Evolutionary conservation across 2,888 invertebrate genomes (phyloP).

Genomic region (Pseudanteris insignis): DNA sequence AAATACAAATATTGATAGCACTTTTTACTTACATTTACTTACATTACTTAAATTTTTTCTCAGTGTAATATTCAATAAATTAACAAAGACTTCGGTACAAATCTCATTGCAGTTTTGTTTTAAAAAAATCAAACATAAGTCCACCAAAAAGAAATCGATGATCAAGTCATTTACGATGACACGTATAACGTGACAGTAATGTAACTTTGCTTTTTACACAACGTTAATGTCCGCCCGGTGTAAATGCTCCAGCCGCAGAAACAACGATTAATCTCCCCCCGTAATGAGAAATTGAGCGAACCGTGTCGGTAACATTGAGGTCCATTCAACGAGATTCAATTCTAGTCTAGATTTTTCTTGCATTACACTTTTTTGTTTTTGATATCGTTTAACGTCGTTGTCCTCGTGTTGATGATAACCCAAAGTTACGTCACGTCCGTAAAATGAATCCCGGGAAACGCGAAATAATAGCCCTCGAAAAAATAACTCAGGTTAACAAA

Average conservation of each 20-base stretch:
- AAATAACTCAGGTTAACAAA: constrained; percentile 24
- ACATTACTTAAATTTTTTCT: too few species aligned
- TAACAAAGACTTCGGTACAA: too few species aligned
- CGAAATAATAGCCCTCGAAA: constrained; percentile 16
- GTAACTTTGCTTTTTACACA: constrained; percentile 21
- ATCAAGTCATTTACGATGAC: constrained; percentile 12
- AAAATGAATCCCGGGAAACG: constrained; percentile 3
- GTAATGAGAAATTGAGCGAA: constrained; percentile 44
- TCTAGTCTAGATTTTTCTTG: constrained; percentile 40
- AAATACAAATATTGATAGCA: too few species aligned
- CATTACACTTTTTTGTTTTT: constrained; percentile 40
- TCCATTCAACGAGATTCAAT: constrained; percentile 40
- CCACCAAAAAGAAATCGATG: constrained; percentile 11
- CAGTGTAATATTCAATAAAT: too few species aligned
- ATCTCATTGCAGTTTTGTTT: too few species aligned
- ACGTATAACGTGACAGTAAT: constrained; percentile 22
- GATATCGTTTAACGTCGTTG: constrained; percentile 32
- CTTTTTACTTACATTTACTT: too few species aligned
- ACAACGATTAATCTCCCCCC: constrained; percentile 37
- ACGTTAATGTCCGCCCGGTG: constrained; percentile 34
- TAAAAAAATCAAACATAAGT: too few species aligned
- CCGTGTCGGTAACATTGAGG: constrained; percentile 37
- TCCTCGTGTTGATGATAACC: not conserved
- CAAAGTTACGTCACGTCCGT: too few species aligned
- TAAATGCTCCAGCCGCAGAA: constrained; percentile 35